phyloP scores from a whole-genome alignment of 2,797 vertebrate species.

The Gouania willdenowi region DNA sequence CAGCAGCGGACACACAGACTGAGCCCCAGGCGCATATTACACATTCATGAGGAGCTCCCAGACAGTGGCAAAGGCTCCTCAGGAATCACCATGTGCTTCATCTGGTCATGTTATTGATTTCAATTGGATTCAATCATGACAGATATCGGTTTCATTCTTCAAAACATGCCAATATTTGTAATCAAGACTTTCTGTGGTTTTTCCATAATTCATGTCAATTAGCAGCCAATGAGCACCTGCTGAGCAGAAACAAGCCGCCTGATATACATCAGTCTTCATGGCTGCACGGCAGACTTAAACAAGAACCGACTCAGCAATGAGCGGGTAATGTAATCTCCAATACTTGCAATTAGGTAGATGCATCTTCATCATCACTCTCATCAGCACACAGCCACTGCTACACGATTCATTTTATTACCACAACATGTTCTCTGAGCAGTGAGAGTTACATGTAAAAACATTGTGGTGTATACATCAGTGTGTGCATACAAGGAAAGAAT shows the following conservation, averaged over 20 bases:
- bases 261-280: conserved; percentile 44
- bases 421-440: no score
- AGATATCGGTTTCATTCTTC: not conserved
- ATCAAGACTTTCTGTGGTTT: conserved; percentile 5
- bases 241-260: conserved; percentile 35
- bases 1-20: conserved; percentile 57
- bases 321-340: conserved; percentile 28
- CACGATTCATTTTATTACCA: no score
- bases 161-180: not conserved
- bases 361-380: not conserved
- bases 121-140: not conserved
- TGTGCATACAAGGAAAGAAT: no score
- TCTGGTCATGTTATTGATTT: no score
- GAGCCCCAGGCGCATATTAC: conserved; percentile 60
- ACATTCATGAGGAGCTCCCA: conserved; percentile 60
- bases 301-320: conserved; percentile 31
- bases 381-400: no score
- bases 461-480: no score
- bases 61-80: conserved; percentile 13
- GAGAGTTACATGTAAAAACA: no score
- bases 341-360: conserved; percentile 12
- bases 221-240: conserved; percentile 8
- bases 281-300: conserved; percentile 41
- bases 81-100: conserved; percentile 10
- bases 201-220: conserved; percentile 37